Evolutionary conservation across 2,113 vertebrate species (phyloP).

Genomic region (Centropristis striata): DNA sequence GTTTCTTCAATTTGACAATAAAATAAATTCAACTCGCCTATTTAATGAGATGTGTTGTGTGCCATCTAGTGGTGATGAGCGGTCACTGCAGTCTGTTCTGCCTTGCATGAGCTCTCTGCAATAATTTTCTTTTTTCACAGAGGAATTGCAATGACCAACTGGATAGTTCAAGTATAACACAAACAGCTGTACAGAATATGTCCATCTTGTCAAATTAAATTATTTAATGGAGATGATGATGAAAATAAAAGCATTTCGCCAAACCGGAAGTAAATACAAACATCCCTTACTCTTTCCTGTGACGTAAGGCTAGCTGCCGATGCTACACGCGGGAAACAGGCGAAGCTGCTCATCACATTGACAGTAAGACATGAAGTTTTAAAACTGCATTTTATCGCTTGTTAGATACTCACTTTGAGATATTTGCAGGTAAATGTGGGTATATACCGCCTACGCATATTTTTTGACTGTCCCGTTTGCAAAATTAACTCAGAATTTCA

Average conservation of each 20-base stretch:
- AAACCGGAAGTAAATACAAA: conserved; percentile 72
- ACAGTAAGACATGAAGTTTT: conserved; percentile 71
- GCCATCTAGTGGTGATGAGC: conserved; percentile 58
- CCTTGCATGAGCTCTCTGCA: background rate
- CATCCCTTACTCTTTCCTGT: conserved; percentile 63
- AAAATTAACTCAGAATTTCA: background rate
- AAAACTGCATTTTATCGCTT: background rate
- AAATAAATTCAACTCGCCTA: no score
- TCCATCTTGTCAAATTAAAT: no score
- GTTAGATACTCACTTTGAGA: accelerated
- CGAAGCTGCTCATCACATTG: conserved; percentile 57
- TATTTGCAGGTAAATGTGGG: accelerated
- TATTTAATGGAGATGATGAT: no score
- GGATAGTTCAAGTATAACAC: accelerated
- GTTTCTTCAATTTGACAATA: background rate
- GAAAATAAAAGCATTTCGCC: background rate
- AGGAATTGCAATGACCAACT: background rate
- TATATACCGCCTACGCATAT: accelerated
- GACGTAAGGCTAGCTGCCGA: conserved; percentile 77
- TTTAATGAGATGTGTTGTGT: conserved; percentile 41
- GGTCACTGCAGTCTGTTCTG: conserved; percentile 31
- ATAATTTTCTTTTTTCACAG: background rate
- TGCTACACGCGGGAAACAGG: conserved; percentile 88
- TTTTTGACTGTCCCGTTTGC: background rate
- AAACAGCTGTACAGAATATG: accelerated